phyloP scores from a whole-genome alignment of 2,113 vertebrate genomes.

The Erythrocercus mccallii region DNA sequence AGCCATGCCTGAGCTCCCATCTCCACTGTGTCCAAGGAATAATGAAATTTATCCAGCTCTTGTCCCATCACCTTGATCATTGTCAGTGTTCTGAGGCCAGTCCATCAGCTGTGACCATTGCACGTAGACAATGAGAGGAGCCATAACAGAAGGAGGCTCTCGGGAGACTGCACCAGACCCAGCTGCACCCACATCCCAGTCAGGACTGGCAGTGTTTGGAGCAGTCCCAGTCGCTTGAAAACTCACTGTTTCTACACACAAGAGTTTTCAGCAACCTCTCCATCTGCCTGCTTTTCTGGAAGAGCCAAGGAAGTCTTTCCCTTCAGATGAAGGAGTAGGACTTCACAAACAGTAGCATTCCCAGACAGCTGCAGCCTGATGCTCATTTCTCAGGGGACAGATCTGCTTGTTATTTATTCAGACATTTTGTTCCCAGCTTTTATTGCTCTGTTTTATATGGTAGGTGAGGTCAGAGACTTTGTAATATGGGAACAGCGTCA shows the following conservation, averaged over 20 bases:
- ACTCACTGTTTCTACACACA: neutral
- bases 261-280: neutral
- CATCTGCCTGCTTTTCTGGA: neutral
- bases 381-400: conserved; percentile 29
- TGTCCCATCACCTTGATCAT: neutral
- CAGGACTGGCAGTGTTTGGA: neutral
- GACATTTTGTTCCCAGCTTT: conserved; percentile 60
- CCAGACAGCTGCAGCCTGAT: neutral
- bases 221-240: neutral
- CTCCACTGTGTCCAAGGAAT: neutral
- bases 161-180: neutral
- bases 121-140: neutral
- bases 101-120: neutral
- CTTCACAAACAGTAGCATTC: neutral
- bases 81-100: neutral
- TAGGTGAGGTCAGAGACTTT: conserved; percentile 43
- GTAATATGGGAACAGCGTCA: neutral
- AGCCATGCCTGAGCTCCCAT: neutral
- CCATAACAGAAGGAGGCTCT: neutral
- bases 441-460: conserved; percentile 60
- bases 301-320: neutral
- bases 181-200: neutral
- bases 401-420: conserved; percentile 35
- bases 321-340: neutral
- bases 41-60: neutral